These are phyloP conservation scores for Caradrina kadenii DNA, from an alignment of 2,888 invertebrate genomes.

Conservation along the genomic window DNA sequence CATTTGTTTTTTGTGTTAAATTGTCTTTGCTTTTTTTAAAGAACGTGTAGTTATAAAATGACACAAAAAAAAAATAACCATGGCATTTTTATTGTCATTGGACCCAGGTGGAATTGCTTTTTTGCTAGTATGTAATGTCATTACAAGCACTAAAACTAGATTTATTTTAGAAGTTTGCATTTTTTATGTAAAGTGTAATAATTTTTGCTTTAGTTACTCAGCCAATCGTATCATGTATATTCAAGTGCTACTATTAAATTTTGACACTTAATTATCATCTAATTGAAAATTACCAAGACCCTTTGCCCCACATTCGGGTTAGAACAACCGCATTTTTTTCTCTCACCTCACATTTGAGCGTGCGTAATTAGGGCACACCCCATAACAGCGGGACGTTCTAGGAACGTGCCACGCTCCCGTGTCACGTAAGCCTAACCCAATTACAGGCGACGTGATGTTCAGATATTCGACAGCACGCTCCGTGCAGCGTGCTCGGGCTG, in stretches of 20 bases:
- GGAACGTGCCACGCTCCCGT: conserved; percentile 80
- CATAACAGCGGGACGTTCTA: conserved; percentile 70
- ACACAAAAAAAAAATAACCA: no score
- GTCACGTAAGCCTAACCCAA: conserved; percentile 90
- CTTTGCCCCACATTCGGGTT: conserved; percentile 18
- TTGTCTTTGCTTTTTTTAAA: background rate
- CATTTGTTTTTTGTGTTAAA: background rate
- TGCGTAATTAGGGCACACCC: conserved; percentile 87
- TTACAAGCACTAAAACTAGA: background rate
- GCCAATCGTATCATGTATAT: background rate
- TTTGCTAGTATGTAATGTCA: no score
- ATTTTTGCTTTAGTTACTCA: background rate
- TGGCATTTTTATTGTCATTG: no score
- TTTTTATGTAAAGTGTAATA: no score
- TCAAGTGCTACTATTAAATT: background rate
- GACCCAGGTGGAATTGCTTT: no score
- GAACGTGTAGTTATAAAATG: no score
- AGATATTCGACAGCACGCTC: conserved; percentile 81
- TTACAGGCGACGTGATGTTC: conserved; percentile 87
- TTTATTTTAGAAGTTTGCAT: background rate
- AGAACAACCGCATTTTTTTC: conserved; percentile 54
- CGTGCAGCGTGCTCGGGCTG: conserved; percentile 75
- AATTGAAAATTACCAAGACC: conserved; percentile 22
- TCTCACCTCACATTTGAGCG: conserved; percentile 70
- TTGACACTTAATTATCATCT: conserved; percentile 2